phyloP scores from a whole-genome alignment of 2,113 vertebrate species.

The Nothoprocta perdicaria region DNA sequence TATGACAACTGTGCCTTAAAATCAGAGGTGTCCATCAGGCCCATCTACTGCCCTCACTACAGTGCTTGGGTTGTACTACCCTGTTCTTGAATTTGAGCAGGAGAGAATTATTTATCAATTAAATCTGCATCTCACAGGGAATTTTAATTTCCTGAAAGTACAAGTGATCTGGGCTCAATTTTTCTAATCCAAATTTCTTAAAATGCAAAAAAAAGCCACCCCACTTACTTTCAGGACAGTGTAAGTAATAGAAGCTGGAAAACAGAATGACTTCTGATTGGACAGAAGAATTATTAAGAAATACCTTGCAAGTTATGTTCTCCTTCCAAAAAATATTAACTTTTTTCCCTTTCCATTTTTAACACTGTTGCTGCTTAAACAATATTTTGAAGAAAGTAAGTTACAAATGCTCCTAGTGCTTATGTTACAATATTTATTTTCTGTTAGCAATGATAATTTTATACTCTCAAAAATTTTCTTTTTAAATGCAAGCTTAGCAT shows the following conservation, averaged over 20 bases:
- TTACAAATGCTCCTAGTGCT: neutral
- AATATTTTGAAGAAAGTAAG: neutral
- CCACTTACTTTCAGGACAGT: neutral
- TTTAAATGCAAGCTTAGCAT: neutral
- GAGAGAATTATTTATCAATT: neutral
- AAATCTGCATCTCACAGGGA: neutral
- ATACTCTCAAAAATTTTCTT: neutral
- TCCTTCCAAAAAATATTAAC: neutral
- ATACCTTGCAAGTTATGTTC: neutral
- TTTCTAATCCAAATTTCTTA: neutral
- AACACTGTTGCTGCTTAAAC: neutral
- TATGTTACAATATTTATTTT: neutral
- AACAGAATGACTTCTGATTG: neutral
- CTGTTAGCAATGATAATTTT: neutral
- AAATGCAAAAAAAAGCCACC: neutral
- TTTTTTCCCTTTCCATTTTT: neutral
- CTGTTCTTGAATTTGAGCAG: neutral
- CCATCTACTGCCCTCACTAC: neutral
- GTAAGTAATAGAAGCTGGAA: conserved; percentile 5
- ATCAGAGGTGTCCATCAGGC: neutral
- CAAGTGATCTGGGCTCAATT: neutral
- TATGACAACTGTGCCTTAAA: neutral
- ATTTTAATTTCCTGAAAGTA: neutral
- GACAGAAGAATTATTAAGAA: neutral
- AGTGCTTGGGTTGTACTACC: neutral